Conservation (phyloP, 2,797 vertebrate genomes). For the Petrocephalus sullivani region DNA sequence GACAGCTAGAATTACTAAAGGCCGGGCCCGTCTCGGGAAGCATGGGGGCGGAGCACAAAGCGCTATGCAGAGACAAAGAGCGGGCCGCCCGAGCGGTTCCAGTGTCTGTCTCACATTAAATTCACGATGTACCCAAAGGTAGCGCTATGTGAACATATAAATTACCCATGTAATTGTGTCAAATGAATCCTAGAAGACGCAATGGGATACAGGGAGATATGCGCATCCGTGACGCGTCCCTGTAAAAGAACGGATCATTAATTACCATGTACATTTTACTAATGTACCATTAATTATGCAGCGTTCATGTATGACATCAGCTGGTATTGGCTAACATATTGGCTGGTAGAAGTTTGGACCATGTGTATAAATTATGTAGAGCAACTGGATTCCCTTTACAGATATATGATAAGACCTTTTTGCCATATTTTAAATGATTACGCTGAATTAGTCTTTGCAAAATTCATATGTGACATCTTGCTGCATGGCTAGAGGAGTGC, state of each 20-base stretch:
- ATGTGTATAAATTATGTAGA: not conserved
- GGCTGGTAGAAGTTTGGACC: not conserved
- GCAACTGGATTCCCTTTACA: not conserved
- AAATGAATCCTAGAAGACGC: constrained; percentile 61
- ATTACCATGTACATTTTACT: constrained; percentile 24
- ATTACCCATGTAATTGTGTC: constrained; percentile 61
- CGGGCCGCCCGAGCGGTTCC: too few relatives aligned
- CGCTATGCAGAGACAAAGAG: too few relatives aligned
- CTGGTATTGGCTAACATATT: not conserved
- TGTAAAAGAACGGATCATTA: constrained; percentile 23
- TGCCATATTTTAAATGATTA: not conserved
- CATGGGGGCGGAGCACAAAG: not conserved
- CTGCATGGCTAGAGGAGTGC: not conserved
- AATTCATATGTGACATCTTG: not conserved
- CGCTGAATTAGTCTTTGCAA: not conserved
- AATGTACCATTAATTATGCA: constrained; percentile 29
- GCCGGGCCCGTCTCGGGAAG: not conserved
- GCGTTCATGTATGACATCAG: not conserved
- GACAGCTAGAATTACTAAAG: not conserved
- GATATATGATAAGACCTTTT: not conserved
- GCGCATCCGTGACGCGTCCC: not conserved
- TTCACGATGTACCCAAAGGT: constrained; percentile 55
- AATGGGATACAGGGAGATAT: constrained; percentile 35
- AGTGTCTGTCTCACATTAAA: constrained; percentile 18
- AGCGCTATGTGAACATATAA: constrained; percentile 61